Base-by-base conservation (phyloP, 2,797 vertebrate species). In the Micromesistius poutassou region DNA sequence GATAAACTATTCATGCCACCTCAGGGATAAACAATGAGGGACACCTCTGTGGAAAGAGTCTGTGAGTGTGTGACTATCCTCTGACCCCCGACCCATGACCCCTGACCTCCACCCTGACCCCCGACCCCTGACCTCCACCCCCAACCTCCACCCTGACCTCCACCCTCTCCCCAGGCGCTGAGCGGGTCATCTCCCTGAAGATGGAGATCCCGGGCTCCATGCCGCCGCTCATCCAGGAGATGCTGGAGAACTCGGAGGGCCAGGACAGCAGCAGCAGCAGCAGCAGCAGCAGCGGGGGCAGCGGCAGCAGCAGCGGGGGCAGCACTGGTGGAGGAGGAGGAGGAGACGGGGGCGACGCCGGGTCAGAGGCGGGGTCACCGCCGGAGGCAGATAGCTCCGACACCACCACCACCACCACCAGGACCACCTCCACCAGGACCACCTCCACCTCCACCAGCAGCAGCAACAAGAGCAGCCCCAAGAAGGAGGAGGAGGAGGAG, bases 151-250 rank as follows among this genome's bases (percentile, higher is more conserved):
- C 42, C 4, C 31, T 35, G 33, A 35, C 33, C 33, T 35, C 33
- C 33, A 35, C 22, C 71, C 9, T 12, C 79, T 72, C 73, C 78
- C 9, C 91, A 99, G 97, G 97, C 89, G 97, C 97, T n/a, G 97
- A 99, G 92, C 95, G 97, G 74, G 97, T 99, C 82, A 98, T 99
- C 89, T 98, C 97, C 73, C 91, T 99, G 85, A 99, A 99, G 94
- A 96, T 98, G 97, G 97, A 99, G 94, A 98, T 99, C 80, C 97
- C 97, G 28, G 97, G 97, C 85, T 97, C 95, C 75, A 99, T 99
- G 97, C 97, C 97, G 0, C 97, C 97, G 0, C 96, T 99, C 74
- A 99, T 99, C 93, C 97, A 98, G 93, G 97, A 99, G 93, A 99
- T 99, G 97, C 75, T 99, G 93, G 97, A 99, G 91, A 99, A 98